Percentiles rank a stretch among this genome's conserved stretches.
Evolutionary conservation across 2,888 invertebrate species (phyloP).

Genomic region (Mayetiola destructor): DNA sequence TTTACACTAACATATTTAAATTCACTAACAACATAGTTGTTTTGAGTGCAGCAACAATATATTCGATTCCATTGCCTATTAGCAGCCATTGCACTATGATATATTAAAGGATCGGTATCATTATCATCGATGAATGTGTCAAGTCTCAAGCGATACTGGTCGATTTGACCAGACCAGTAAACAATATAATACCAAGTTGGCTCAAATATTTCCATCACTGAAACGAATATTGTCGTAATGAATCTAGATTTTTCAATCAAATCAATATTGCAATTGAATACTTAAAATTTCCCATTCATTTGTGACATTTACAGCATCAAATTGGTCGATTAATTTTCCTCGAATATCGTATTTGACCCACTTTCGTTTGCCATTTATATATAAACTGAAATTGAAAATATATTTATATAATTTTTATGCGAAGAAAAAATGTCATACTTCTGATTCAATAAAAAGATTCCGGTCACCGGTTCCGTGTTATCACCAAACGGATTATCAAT

Average conservation of each 20-base stretch:
- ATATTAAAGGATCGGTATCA: conserved; percentile 23
- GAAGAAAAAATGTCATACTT: conserved; percentile 28
- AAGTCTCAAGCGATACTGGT: conserved; percentile 55
- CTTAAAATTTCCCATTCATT: conserved; percentile 59
- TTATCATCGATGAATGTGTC: conserved; percentile 39
- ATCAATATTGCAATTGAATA: conserved; percentile 26
- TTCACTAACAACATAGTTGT: conserved; percentile 42
- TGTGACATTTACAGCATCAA: conserved; percentile 43
- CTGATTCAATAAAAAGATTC: conserved; percentile 50
- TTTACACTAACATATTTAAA: conserved; percentile 25
- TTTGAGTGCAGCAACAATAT: conserved; percentile 54
- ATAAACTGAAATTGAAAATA: conserved; percentile 35
- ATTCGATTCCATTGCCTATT: conserved; percentile 49
- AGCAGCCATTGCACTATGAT: conserved; percentile 46
- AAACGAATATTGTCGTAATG: not conserved
- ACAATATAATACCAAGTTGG: conserved; percentile 47
- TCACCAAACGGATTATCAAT: conserved; percentile 73
- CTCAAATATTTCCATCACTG: conserved; percentile 40
- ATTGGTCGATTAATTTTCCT: conserved; percentile 49
- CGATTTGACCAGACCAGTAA: conserved; percentile 71
- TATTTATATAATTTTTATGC: not conserved
- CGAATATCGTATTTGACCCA: conserved; percentile 69
- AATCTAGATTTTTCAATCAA: not conserved
- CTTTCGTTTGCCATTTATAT: conserved; percentile 58
- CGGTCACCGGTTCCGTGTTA: conserved; percentile 45